A percentile compares a stretch with the other conserved stretches of the same genome.
These are phyloP conservation scores for Eilema caniola DNA, from an alignment of 2,888 invertebrate species.

Conservation along the genomic window DNA sequence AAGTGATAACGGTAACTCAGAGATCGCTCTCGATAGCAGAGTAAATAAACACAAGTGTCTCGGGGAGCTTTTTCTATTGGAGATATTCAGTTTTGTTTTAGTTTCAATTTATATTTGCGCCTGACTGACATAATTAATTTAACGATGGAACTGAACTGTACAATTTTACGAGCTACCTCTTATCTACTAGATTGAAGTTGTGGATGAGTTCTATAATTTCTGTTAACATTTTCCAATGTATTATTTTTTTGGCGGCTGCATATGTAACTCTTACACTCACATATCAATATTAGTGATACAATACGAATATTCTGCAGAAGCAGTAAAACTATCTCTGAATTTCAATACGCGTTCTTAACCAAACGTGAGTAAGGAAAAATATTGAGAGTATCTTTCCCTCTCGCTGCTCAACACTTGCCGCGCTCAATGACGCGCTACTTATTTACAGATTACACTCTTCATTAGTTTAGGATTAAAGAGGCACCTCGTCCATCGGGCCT, in stretches of 20 bases:
- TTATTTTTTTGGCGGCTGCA: not conserved
- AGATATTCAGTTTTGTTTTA: conserved; percentile 11
- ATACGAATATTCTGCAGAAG: no score
- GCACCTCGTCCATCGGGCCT: conserved; percentile 5
- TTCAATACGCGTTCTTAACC: not conserved
- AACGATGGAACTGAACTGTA: not conserved
- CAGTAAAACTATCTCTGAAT: not conserved
- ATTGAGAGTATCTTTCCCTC: not conserved
- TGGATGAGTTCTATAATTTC: not conserved
- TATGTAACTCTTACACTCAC: not conserved
- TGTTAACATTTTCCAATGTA: not conserved
- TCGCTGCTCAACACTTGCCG: conserved; percentile 10
- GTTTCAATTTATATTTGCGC: not conserved
- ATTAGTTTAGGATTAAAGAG: conserved; percentile 11
- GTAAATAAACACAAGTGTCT: conserved; percentile 21
- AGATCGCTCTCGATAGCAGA: conserved; percentile 28
- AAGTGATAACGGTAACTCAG: conserved; percentile 53
- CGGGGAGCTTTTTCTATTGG: conserved; percentile 12
- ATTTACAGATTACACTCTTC: conserved; percentile 19
- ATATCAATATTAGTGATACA: no score
- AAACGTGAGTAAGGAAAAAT: not conserved
- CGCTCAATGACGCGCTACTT: conserved; percentile 17
- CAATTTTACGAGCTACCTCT: not conserved
- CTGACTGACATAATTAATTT: not conserved
- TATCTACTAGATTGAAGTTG: not conserved